Evolutionary conservation across 2,797 vertebrate genomes (phyloP).

Genomic region (Acrossocheilus fasciatus): DNA sequence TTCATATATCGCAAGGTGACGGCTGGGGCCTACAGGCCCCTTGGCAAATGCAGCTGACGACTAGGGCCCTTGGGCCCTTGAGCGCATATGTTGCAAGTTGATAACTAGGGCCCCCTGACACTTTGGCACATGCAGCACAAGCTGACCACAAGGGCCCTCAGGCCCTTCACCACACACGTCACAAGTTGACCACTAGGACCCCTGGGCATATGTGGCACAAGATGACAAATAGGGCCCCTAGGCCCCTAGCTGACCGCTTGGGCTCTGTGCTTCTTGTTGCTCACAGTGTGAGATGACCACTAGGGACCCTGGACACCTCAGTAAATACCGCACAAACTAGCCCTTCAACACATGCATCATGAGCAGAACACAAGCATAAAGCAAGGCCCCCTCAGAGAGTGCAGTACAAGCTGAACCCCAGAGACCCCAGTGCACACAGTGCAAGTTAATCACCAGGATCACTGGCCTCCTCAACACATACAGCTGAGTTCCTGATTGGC

Average conservation of each 20-base stretch:
- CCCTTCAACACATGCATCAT: background rate
- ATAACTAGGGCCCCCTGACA: background rate
- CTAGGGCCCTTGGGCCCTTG: background rate
- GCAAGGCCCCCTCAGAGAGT: background rate
- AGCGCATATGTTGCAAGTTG: background rate
- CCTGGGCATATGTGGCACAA: background rate
- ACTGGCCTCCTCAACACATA: background rate
- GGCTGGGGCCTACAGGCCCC: background rate
- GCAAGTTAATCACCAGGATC: background rate
- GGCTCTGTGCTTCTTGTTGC: background rate
- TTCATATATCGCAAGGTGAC: conserved; percentile 7
- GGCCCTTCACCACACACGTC: background rate
- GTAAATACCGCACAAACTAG: background rate
- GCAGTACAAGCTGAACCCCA: background rate
- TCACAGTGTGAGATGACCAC: background rate
- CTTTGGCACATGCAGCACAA: background rate
- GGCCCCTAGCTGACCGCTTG: background rate
- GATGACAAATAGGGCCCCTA: background rate
- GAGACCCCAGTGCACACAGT: background rate
- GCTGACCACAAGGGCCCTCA: background rate
- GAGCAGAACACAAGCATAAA: background rate
- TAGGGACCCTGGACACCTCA: background rate
- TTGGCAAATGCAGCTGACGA: background rate
- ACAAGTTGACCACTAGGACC: background rate
- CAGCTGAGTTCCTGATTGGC: background rate